phyloP scores from a whole-genome alignment of 2,888 invertebrate species.

The Synergus itoensis region DNA sequence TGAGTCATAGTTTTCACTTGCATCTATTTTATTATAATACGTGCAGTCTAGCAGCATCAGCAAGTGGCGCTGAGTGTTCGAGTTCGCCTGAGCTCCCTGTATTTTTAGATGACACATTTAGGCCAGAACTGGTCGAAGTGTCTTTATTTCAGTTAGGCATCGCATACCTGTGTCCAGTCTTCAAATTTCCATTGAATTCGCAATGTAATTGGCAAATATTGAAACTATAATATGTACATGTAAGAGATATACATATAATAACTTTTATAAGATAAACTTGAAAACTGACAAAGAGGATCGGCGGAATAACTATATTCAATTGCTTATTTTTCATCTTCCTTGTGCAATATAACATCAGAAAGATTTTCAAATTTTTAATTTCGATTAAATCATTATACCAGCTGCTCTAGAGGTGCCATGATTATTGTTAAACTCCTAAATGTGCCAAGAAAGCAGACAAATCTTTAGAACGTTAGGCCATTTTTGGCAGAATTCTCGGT shows the following conservation, averaged over 20 bases:
- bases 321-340: neutral
- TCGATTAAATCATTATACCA: too few relatives aligned
- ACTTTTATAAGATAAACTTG: neutral
- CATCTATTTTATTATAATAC: constrained; percentile 6
- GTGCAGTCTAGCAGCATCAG: constrained; percentile 15
- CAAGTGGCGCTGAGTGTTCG: constrained; percentile 46
- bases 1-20: constrained; percentile 39
- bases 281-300: neutral
- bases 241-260: too few relatives aligned
- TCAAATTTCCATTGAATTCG: constrained; percentile 35
- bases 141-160: constrained; percentile 68
- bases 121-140: constrained; percentile 68
- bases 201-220: neutral
- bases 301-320: neutral
- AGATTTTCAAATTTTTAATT: too few relatives aligned
- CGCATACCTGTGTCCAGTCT: constrained; percentile 46
- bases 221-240: neutral
- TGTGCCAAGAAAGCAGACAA: constrained; percentile 20
- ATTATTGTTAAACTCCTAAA: constrained; percentile 7
- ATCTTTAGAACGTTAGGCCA: constrained; percentile 35
- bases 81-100: constrained; percentile 57
- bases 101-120: constrained; percentile 77
- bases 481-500: constrained; percentile 43
- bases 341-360: too few relatives aligned
- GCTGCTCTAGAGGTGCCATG: too few relatives aligned